phyloP scores from a whole-genome alignment of 2,888 invertebrate genomes.

The Andrena hattorfiana region DNA sequence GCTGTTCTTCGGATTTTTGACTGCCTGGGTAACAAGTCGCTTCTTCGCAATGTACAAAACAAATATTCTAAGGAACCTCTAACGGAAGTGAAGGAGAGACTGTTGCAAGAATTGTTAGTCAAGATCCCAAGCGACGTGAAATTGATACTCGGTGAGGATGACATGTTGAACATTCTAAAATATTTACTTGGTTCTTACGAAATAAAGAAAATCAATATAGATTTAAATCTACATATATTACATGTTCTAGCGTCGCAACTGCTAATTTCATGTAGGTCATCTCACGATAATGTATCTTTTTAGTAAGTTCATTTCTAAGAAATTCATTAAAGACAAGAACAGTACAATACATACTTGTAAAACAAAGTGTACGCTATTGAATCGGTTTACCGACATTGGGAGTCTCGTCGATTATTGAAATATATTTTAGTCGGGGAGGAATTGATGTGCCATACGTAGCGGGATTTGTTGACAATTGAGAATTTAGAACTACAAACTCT shows the following conservation, averaged over 20 bases:
- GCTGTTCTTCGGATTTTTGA: conserved; percentile 67
- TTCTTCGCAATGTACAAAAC: conserved; percentile 58
- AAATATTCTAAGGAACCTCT: conserved; percentile 70
- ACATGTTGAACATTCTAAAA: conserved; percentile 80
- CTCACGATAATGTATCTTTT: conserved; percentile 57
- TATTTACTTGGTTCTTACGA: conserved; percentile 85
- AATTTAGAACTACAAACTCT: conserved; percentile 51
- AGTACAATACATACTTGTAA: conserved; percentile 26
- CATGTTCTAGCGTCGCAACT: conserved; percentile 82
- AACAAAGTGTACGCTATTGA: conserved; percentile 20
- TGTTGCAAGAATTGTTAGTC: conserved; percentile 67
- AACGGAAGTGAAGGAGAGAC: conserved; percentile 66
- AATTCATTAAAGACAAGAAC: neutral
- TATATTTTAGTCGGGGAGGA: conserved; percentile 50
- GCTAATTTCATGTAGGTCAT: conserved; percentile 75
- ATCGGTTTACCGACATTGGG: conserved; percentile 5
- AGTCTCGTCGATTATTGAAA: conserved; percentile 30
- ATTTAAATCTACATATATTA: conserved; percentile 85
- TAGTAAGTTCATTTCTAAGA: conserved; percentile 35
- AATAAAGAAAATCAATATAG: conserved; percentile 85
- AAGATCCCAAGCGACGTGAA: conserved; percentile 72
- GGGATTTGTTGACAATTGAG: conserved; percentile 54
- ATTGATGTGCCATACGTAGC: conserved; percentile 69
- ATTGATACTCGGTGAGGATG: conserved; percentile 83
- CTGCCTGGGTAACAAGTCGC: conserved; percentile 55